Conservation (phyloP, 2,113 vertebrate species). For the Heterotilapia buettikoferi region DNA sequence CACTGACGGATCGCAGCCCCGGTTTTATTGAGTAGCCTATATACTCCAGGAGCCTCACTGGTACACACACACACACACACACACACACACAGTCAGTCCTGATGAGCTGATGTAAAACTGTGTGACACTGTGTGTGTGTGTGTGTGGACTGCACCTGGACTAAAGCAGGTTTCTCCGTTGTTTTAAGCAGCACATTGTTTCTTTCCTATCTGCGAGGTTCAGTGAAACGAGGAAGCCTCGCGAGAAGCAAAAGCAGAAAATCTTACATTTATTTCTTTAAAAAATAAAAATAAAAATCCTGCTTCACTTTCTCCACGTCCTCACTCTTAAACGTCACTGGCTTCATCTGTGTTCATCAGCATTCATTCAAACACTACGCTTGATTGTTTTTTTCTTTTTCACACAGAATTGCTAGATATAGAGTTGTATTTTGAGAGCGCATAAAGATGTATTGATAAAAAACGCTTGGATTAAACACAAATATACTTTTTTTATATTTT, state of each 20-base stretch:
- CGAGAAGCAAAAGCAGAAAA: neutral
- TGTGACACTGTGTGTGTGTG: neutral
- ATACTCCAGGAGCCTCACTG: conserved; percentile 7
- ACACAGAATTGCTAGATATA: neutral
- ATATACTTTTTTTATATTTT: neutral
- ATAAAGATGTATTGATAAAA: neutral
- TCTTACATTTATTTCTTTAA: neutral
- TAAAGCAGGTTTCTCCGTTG: neutral
- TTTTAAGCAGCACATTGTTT: neutral
- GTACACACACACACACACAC: neutral
- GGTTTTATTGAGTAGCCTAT: conserved; percentile 78
- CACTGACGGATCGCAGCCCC: conserved; percentile 82
- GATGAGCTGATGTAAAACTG: conserved; percentile 5
- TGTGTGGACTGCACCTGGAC: neutral
- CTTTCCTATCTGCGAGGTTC: neutral
- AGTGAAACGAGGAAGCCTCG: neutral
- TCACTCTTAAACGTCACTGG: neutral
- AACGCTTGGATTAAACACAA: neutral
- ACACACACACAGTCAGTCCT: neutral
- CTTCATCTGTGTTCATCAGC: neutral
- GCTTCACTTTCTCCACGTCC: neutral
- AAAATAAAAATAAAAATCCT: neutral
- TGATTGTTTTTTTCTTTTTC: neutral
- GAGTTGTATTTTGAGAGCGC: neutral
- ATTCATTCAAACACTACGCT: neutral